Base-by-base conservation (phyloP, 2,797 vertebrate species). In the Sphenodon punctatus region DNA sequence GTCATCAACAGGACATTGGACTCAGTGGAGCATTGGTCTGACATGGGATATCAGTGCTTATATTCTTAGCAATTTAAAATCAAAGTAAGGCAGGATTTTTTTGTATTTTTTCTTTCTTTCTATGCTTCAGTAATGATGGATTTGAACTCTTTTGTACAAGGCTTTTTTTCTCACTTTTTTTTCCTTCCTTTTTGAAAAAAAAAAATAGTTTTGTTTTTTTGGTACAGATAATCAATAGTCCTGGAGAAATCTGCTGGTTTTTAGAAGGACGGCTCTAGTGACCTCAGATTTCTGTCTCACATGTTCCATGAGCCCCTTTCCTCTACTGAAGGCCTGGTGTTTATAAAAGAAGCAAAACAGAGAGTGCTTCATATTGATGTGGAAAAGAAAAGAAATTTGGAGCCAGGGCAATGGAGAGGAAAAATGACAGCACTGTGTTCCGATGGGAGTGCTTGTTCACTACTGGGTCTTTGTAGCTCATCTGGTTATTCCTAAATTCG, bases 251-350 rank as follows among this genome's bases (percentile, higher is more conserved):
- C 4, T 68, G 16, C 41, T 60, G 14, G 23, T 49, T 86, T 7
- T 20, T 8, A 27, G 75, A 78, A 16, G 19, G 23, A 76, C 61
- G 32, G 8, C 17, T 46, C 53, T 46, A 58, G 12, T 3, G 8
- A 20, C 8, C 75, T 83, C 64, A 51, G 11, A 5, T 27, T 65
- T 36, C 48, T 20, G 14, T 14, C 12, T 77, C 0, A 0, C n/a
- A 30, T 67, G 78, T 49, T 65, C 59, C 3, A 16, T 19, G n/a
- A 1, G 1, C 61, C 60, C 43, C 20, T n/a, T 39, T 69, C 51
- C 53, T 76, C 73, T 53, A 34, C 70, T 80, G 13, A 32, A 64
- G 69, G 55, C 76, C 53, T 53, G 38, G 10, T 53, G 77, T 75
- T 71, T 68, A 46, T 66, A 70, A 49, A 60, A 76, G n/a, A 72